Conservation (phyloP, 1,140 invertebrate species). For the Pseudobourletiella spinata region DNA sequence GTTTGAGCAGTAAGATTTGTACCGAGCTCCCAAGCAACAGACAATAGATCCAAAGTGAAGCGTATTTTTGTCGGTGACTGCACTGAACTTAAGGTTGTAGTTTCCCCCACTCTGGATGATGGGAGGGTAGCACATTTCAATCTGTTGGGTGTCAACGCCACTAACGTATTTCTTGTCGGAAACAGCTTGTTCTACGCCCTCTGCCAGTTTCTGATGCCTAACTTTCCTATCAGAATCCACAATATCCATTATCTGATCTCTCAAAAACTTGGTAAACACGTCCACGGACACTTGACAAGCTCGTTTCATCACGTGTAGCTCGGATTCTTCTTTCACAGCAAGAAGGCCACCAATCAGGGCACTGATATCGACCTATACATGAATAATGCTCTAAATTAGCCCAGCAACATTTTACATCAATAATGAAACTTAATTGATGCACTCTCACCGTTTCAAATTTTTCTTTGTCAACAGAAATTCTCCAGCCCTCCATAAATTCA, state of each 20-base stretch:
- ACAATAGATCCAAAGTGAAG: slow-evolving; percentile 95
- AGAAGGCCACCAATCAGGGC: slow-evolving; percentile 74
- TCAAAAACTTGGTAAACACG: slow-evolving; percentile 91
- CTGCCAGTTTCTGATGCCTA: slow-evolving; percentile 84
- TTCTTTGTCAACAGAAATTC: slow-evolving; percentile 59
- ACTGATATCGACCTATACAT: slow-evolving; percentile 69
- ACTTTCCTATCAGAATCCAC: slow-evolving; percentile 87
- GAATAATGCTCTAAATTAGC: slow-evolving; percentile 7
- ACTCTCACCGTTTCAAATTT: slow-evolving; percentile 63
- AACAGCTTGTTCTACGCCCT: slow-evolving; percentile 85
- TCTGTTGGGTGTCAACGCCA: slow-evolving; percentile 64
- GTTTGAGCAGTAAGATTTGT: slow-evolving; percentile 98
- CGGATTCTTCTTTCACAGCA: slow-evolving; percentile 89
- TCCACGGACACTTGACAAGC: slow-evolving; percentile 87
- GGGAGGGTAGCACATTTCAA: slow-evolving; percentile 96
- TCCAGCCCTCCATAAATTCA: slow-evolving; percentile 88
- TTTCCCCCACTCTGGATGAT: slow-evolving; percentile 98
- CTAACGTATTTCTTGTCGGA: slow-evolving; percentile 89
- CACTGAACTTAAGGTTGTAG: slow-evolving; percentile 95
- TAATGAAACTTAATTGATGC: background rate
- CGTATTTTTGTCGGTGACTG: slow-evolving; percentile 81
- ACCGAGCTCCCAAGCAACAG: slow-evolving; percentile 85
- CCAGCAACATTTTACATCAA: too few species aligned
- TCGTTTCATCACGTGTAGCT: slow-evolving; percentile 87
- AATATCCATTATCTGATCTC: slow-evolving; percentile 97